These are phyloP conservation scores for Gallinago media DNA, from an alignment of 2,113 vertebrate species.

Conservation along the genomic window DNA sequence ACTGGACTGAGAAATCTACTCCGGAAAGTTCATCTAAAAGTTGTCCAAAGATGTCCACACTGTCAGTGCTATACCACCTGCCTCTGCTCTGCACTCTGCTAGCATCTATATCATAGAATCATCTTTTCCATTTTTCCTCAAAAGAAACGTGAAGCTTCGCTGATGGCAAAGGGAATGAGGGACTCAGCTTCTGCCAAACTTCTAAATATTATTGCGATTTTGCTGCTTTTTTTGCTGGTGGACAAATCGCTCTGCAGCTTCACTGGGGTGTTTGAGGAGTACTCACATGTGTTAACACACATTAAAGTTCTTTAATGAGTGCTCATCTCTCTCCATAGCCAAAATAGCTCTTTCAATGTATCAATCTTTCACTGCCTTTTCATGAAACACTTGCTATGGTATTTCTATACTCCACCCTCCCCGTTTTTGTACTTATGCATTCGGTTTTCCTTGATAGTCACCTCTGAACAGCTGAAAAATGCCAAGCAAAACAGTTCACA, in stretches of 20 bases:
- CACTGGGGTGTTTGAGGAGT: background rate
- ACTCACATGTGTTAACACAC: background rate
- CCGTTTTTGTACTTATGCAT: background rate
- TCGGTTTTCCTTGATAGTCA: background rate
- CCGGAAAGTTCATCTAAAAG: background rate
- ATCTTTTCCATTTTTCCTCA: background rate
- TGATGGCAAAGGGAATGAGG: background rate
- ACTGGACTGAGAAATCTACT: background rate
- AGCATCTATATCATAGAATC: background rate
- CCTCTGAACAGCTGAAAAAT: background rate
- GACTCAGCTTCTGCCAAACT: background rate
- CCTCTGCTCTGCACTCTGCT: background rate
- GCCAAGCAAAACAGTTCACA: background rate
- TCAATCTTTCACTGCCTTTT: background rate
- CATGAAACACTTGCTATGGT: background rate
- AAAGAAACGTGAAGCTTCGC: background rate
- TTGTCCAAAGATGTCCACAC: background rate
- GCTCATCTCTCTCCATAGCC: background rate
- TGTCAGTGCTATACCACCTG: background rate
- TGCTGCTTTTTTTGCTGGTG: background rate
- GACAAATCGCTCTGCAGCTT: background rate
- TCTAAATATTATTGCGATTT: background rate
- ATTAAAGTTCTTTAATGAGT: background rate
- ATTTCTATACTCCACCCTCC: background rate
- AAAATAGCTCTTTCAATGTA: background rate